phyloP scores from a whole-genome alignment of 1,140 invertebrate genomes.

The Babylonia areolata region DNA sequence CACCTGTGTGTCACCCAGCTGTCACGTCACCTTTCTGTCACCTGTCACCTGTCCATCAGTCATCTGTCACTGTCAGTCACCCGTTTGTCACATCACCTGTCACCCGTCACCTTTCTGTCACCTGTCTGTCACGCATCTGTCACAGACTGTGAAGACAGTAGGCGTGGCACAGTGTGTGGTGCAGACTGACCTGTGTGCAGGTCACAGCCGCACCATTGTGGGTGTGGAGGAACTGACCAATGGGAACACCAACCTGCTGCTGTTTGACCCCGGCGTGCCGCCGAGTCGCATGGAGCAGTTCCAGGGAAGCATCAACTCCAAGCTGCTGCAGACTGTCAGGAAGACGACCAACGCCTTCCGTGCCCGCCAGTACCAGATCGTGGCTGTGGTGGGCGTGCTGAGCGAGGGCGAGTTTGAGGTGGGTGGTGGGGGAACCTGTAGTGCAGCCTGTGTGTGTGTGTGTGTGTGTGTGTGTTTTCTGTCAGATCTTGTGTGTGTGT shows the following conservation, averaged over 20 bases:
- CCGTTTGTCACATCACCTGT: too few species aligned
- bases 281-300: slow-evolving; percentile 86
- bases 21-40: too few species aligned
- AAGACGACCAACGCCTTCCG: slow-evolving; percentile 85
- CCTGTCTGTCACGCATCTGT: too few species aligned
- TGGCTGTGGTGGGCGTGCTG: slow-evolving; percentile 86
- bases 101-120: too few species aligned
- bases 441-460: not conserved
- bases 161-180: too few species aligned
- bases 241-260: slow-evolving; percentile 84
- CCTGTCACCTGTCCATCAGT: too few species aligned
- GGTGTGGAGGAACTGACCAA: slow-evolving; percentile 86
- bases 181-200: too few species aligned
- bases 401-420: slow-evolving; percentile 81
- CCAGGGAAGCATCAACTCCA: slow-evolving; percentile 77
- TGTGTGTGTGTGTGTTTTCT: not conserved
- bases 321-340: slow-evolving; percentile 84
- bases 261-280: slow-evolving; percentile 91
- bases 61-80: too few species aligned
- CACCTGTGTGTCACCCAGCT: too few species aligned
- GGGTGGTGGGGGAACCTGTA: slow-evolving; percentile 22
- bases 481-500: too few species aligned
- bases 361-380: slow-evolving; percentile 90
- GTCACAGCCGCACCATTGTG: slow-evolving; percentile 92
- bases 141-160: too few species aligned